Percentiles rank a stretch among this genome's conserved stretches.
Evolutionary conservation across 2,113 vertebrate species (phyloP).

Genomic region (Bufo gargarizans): DNA sequence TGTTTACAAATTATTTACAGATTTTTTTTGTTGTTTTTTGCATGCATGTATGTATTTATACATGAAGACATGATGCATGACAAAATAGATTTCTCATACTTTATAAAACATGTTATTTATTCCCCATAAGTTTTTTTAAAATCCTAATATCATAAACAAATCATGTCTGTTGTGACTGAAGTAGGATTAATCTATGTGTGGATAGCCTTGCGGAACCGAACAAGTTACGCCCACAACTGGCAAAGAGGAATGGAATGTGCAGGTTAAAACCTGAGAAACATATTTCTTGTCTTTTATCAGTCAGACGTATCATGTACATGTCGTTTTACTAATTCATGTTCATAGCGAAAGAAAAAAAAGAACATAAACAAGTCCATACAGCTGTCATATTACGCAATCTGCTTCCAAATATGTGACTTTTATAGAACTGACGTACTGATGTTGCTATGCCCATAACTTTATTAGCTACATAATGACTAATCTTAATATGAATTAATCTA

Average conservation of each 20-base stretch:
- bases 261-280: slow-evolving; percentile 53
- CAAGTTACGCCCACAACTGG: slow-evolving; percentile 34
- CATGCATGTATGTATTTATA: too few species aligned
- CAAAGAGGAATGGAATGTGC: slow-evolving; percentile 39
- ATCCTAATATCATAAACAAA: slow-evolving; percentile 4
- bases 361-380: slow-evolving; percentile 31
- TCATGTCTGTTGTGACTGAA: not conserved
- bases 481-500: too few species aligned
- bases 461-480: too few species aligned
- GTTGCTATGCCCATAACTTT: too few species aligned
- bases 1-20: too few species aligned
- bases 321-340: slow-evolving; percentile 28
- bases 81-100: too few species aligned
- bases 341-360: not conserved
- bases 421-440: not conserved
- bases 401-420: slow-evolving; percentile 25
- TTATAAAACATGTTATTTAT: not conserved
- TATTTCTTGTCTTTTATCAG: slow-evolving; percentile 47
- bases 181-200: slow-evolving; percentile 12
- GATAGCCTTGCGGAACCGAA: not conserved
- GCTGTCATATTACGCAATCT: slow-evolving; percentile 23
- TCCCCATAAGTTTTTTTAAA: not conserved
- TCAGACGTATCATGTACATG: slow-evolving; percentile 16
- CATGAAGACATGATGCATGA: too few species aligned
- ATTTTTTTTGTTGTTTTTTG: too few species aligned